Evolutionary conservation across 2,113 vertebrate genomes (phyloP), one percentile per base, ranked within the genome.

Genomic region (Echinops telfairi): DNA sequence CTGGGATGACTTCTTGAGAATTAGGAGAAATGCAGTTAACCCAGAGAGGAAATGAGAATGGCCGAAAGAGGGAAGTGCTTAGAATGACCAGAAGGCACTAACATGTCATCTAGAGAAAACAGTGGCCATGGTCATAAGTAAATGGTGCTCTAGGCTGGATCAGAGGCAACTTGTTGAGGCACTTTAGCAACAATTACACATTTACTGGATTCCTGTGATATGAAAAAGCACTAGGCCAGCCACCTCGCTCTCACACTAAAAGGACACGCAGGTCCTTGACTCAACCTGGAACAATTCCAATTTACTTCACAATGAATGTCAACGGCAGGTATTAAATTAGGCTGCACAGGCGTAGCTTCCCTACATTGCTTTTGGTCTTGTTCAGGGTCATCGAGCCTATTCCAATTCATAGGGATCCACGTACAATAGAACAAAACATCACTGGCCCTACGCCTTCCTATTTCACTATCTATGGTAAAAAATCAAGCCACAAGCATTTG

Each of bases 151-250:
- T 70, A 80, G 6, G 38, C 22, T 0, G 62, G 31, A 84, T 11
- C 33, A 22, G 19, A 36, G 33, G 19, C 29, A 85, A 27, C 1
- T 15, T 77, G 3, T 19, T 47, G 57, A 77, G 8, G 3, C 31
- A 92, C 20, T 76, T 84, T 14, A 76, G 31, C 86, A 92, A 71
- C 31, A 73, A 85, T 40, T 93, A 93, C 70, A 75, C 31, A 70
- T 20, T 22, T 47, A 38, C 5, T 60, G 6, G 71, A 57, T 3
- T 86, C 36, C 27, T 68, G 27, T 27, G 73, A 40, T 33, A 70
- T 47, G 29, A 20, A 84, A 73, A 94, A 64, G n/a, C 88, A 33
- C 22, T 36, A 53, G 93, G 0, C 6, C 7, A 68, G 20, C 14
- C 19, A 8, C 8, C 12, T 31, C 20, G 83, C n/a, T 43, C 25